A percentile compares a stretch with the other conserved stretches of the same genome.
Evolutionary conservation across 1,140 invertebrate species (phyloP).

Genomic region (Eueides isabella): DNA sequence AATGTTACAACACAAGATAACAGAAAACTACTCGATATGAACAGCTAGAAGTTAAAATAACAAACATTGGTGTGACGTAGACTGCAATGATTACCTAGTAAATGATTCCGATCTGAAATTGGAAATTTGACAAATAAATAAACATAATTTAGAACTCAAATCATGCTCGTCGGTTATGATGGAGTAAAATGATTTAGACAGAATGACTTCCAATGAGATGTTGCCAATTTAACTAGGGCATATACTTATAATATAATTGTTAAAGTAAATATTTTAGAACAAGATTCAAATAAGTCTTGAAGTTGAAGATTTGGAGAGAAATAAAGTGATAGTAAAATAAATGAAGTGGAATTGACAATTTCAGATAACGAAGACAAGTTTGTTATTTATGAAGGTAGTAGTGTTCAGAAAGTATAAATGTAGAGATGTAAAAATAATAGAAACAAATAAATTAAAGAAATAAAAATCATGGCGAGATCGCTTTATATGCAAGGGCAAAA

Average conservation of each 20-base stretch:
- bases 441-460: conserved; percentile 45
- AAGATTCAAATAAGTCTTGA: conserved; percentile 29
- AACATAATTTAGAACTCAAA: conserved; percentile 49
- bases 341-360: conserved; percentile 44
- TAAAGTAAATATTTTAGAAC: not conserved
- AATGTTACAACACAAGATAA: conserved; percentile 57
- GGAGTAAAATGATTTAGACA: conserved; percentile 2
- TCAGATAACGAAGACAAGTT: conserved; percentile 44
- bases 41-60: conserved; percentile 69
- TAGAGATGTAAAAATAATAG: conserved; percentile 17
- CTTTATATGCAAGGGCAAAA: conserved; percentile 25
- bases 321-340: not conserved
- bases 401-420: conserved; percentile 40
- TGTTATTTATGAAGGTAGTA: conserved; percentile 54
- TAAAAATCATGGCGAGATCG: conserved; percentile 42
- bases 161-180: conserved; percentile 48
- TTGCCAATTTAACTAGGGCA: conserved; percentile 18
- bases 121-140: conserved; percentile 79
- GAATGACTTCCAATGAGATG: conserved; percentile 22
- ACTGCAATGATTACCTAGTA: conserved; percentile 80
- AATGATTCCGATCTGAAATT: conserved; percentile 83
- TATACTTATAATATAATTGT: conserved; percentile 2
- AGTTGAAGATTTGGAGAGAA: conserved; percentile 40
- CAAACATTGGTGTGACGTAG: conserved; percentile 56
- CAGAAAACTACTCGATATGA: conserved; percentile 63